These are phyloP conservation scores for Tricholauxania praeusta DNA, from an alignment of 2,888 invertebrate genomes.

Conservation along the genomic window DNA sequence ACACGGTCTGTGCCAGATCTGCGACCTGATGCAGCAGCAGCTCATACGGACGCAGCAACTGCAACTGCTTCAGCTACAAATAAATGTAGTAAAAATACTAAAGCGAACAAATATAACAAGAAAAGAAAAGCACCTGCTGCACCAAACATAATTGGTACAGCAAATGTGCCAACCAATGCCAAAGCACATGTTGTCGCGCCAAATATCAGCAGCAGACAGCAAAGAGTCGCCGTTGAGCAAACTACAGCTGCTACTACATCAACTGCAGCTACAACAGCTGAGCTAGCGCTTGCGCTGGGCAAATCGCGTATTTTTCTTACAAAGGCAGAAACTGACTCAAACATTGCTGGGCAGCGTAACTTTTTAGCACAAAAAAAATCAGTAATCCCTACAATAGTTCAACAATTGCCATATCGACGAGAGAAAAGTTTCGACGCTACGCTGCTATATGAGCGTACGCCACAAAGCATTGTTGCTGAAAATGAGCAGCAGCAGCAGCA, in stretches of 20 bases:
- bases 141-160: constrained; percentile 38
- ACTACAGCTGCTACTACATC: constrained; percentile 54
- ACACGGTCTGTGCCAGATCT: constrained; percentile 80
- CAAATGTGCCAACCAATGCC: background rate
- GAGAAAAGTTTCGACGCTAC: constrained; percentile 57
- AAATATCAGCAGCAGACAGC: background rate
- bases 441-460: constrained; percentile 44
- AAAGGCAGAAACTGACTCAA: constrained; percentile 67
- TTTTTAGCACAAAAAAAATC: background rate
- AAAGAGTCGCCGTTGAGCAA: constrained; percentile 58
- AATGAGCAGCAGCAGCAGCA: constrained; percentile 33
- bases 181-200: background rate
- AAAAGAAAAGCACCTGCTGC: constrained; percentile 81
- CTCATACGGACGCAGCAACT: background rate
- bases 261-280: background rate
- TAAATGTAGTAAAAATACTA: background rate
- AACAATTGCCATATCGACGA: constrained; percentile 43
- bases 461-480: constrained; percentile 6
- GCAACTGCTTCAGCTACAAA: background rate
- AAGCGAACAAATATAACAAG: constrained; percentile 69
- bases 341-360: background rate
- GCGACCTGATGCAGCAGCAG: constrained; percentile 42
- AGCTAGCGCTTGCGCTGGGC: constrained; percentile 62
- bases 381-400: no score
- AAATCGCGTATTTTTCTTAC: constrained; percentile 80